A percentile compares a stretch with the other conserved stretches of the same genome.
Evolutionary conservation across 2,113 vertebrate genomes (phyloP).

Genomic region (Pangasianodon hypophthalmus): DNA sequence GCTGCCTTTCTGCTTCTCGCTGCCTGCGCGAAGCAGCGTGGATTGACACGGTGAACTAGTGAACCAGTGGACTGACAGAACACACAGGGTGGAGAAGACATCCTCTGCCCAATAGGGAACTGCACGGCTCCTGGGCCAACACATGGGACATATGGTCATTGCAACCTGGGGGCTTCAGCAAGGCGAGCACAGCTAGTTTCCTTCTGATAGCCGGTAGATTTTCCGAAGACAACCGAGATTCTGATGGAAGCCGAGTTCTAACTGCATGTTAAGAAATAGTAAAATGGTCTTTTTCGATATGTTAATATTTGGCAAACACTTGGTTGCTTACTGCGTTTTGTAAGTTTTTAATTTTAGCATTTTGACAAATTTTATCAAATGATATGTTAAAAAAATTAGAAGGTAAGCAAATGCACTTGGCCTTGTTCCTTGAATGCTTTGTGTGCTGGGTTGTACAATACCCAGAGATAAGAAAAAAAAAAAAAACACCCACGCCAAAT

Average conservation of each 20-base stretch:
- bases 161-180: constrained; percentile 53
- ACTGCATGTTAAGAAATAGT: not conserved
- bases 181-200: constrained; percentile 44
- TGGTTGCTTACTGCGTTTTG: not conserved
- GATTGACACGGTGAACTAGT: constrained; percentile 59
- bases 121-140: constrained; percentile 49
- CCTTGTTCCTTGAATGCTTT: constrained; percentile 44
- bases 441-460: constrained; percentile 44
- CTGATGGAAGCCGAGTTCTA: not conserved
- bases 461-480: constrained; percentile 22
- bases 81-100: constrained; percentile 56
- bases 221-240: constrained; percentile 1
- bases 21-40: constrained; percentile 50
- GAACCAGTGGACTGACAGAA: constrained; percentile 59
- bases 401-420: constrained; percentile 47
- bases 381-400: not conserved
- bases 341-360: not conserved
- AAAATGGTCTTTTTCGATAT: not conserved
- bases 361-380: not conserved
- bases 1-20: constrained; percentile 41
- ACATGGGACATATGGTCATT: constrained; percentile 57
- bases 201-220: constrained; percentile 36
- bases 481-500: constrained; percentile 36
- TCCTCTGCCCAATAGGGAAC: constrained; percentile 55
- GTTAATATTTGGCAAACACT: not conserved